These are phyloP conservation scores for Agrochola litura DNA, from an alignment of 2,888 invertebrate genomes.

Conservation along the genomic window DNA sequence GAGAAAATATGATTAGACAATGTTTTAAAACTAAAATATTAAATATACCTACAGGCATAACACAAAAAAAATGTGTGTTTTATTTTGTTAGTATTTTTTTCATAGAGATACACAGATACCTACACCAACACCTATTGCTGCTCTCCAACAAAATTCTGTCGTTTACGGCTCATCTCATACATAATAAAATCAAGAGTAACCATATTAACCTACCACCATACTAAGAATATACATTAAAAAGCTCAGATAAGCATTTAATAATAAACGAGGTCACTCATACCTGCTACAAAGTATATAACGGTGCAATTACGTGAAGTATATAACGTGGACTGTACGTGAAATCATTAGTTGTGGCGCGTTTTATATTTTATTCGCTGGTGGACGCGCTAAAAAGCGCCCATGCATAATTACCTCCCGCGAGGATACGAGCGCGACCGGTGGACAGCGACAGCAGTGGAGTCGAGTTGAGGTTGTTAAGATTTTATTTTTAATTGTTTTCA, in stretches of 20 bases:
- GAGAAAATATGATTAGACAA: too few relatives aligned
- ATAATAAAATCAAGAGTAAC: neutral
- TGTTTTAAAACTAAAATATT: too few relatives aligned
- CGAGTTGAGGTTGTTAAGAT: constrained; percentile 20
- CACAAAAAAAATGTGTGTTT: too few relatives aligned
- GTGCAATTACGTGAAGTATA: constrained; percentile 63
- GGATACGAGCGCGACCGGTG: constrained; percentile 78
- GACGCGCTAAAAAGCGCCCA: constrained; percentile 89
- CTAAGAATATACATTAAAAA: constrained; percentile 4
- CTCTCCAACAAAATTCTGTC: neutral
- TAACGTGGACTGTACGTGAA: constrained; percentile 73
- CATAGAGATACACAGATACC: neutral
- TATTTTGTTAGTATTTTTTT: too few relatives aligned
- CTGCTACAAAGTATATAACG: constrained; percentile 27
- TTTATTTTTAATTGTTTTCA: constrained; percentile 15
- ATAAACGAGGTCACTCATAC: constrained; percentile 26
- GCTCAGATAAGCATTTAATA: neutral
- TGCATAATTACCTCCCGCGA: constrained; percentile 90
- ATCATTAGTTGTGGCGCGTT: constrained; percentile 87
- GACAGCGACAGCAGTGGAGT: constrained; percentile 73
- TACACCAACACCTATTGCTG: too few relatives aligned
- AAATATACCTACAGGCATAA: too few relatives aligned
- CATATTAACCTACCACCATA: neutral
- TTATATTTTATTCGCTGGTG: constrained; percentile 88
- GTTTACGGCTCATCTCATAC: neutral